Percentiles rank a stretch among this genome's conserved stretches.
Conservation (phyloP, 2,797 vertebrate genomes). For the Enteromius fasciolatus region DNA sequence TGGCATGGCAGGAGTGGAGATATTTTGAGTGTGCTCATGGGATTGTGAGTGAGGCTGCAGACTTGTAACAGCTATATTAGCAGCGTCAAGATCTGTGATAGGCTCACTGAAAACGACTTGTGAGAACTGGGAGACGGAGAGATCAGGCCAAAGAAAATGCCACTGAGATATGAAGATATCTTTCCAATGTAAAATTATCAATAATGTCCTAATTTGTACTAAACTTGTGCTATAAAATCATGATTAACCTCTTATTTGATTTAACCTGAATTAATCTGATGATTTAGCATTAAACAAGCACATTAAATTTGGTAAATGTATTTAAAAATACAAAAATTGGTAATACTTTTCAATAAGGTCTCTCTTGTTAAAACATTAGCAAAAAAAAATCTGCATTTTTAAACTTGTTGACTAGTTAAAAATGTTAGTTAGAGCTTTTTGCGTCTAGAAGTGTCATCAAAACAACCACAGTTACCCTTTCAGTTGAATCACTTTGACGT, state of each 20-base stretch:
- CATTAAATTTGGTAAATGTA: neutral
- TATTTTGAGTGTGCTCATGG: slow-evolving; percentile 35
- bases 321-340: neutral
- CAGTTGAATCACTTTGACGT: no score
- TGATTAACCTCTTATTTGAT: neutral
- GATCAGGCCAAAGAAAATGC: neutral
- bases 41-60: slow-evolving; percentile 17
- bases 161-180: neutral
- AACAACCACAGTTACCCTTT: neutral
- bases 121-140: neutral
- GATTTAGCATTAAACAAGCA: neutral
- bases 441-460: no score
- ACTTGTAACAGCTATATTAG: slow-evolving; percentile 5
- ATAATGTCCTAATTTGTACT: neutral
- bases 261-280: neutral
- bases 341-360: neutral
- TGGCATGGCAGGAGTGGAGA: slow-evolving; percentile 37
- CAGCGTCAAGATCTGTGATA: neutral
- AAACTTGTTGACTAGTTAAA: neutral
- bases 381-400: neutral
- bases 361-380: neutral
- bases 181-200: neutral
- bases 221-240: neutral
- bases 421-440: no score
- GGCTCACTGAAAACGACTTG: neutral